A percentile compares a stretch with the other conserved stretches of the same genome.
phyloP scores from a whole-genome alignment of 2,888 invertebrate species.

The Pristionchus entomophagus region DNA sequence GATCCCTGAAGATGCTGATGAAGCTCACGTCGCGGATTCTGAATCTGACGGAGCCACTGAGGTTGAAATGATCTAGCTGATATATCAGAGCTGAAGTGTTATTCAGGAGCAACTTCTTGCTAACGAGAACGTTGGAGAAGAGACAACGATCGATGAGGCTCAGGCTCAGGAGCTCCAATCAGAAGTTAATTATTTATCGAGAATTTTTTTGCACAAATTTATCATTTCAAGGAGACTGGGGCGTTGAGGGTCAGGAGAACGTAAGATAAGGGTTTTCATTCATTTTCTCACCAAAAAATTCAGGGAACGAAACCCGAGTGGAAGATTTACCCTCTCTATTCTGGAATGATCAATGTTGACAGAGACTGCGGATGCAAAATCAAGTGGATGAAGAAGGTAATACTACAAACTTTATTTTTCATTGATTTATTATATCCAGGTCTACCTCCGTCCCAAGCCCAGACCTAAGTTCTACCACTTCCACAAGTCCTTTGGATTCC shows the following conservation, averaged over 20 bases:
- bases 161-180: not conserved
- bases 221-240: not conserved
- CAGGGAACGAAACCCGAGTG: not conserved
- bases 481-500: slow-evolving; percentile 46
- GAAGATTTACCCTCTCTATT: slow-evolving; percentile 42
- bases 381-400: slow-evolving; percentile 48
- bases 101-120: not conserved
- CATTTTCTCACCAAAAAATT: too few species aligned
- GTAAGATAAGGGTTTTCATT: not conserved
- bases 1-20: slow-evolving; percentile 18
- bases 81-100: not conserved
- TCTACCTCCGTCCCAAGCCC: slow-evolving; percentile 30
- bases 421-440: not conserved
- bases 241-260: not conserved
- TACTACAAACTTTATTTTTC: too few species aligned
- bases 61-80: not conserved
- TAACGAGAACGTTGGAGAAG: not conserved
- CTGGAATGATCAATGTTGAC: slow-evolving; percentile 18
- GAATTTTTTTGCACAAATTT: too few species aligned
- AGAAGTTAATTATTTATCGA: not conserved
- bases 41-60: slow-evolving; percentile 11
- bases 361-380: slow-evolving; percentile 44
- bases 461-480: slow-evolving; percentile 22
- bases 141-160: not conserved
- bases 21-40: slow-evolving; percentile 23